These are phyloP conservation scores for Netelia melanura DNA, from an alignment of 2,888 invertebrate genomes.

Conservation along the genomic window DNA sequence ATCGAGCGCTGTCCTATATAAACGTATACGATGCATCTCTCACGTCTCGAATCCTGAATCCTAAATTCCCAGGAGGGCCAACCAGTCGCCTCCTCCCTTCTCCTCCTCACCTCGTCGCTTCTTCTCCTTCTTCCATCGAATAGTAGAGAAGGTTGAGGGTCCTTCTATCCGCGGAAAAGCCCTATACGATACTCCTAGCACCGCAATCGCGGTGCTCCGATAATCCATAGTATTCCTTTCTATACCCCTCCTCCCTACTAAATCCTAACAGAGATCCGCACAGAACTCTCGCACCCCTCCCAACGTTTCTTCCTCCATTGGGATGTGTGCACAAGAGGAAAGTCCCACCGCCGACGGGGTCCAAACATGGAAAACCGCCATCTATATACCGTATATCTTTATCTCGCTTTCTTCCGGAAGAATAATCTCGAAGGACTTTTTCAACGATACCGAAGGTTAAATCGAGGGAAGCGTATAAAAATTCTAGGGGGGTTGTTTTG, in stretches of 20 bases:
- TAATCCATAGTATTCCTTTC: conserved; percentile 60
- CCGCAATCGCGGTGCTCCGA: conserved; percentile 39
- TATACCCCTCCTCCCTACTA: neutral
- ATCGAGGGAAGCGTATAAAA: neutral
- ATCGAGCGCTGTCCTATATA: conserved; percentile 42
- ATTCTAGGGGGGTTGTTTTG: neutral
- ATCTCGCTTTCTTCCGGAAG: conserved; percentile 8
- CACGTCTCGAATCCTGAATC: conserved; percentile 54
- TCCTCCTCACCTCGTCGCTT: neutral
- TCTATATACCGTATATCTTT: neutral
- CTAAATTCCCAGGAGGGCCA: conserved; percentile 52
- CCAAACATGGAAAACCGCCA: neutral
- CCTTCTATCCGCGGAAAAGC: conserved; percentile 36
- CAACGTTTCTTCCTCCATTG: neutral
- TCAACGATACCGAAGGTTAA: neutral
- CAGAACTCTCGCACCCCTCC: neutral
- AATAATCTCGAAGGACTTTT: neutral
- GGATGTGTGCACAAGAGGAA: neutral
- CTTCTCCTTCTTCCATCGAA: neutral
- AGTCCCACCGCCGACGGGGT: neutral
- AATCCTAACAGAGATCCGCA: conserved; percentile 1
- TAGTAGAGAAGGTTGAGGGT: conserved; percentile 23
- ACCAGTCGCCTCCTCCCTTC: neutral
- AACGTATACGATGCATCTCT: conserved; percentile 47
- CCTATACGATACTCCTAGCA: conserved; percentile 47